Evolutionary conservation across 2,113 vertebrate genomes (phyloP).

Genomic region (Apteryx mantelli): DNA sequence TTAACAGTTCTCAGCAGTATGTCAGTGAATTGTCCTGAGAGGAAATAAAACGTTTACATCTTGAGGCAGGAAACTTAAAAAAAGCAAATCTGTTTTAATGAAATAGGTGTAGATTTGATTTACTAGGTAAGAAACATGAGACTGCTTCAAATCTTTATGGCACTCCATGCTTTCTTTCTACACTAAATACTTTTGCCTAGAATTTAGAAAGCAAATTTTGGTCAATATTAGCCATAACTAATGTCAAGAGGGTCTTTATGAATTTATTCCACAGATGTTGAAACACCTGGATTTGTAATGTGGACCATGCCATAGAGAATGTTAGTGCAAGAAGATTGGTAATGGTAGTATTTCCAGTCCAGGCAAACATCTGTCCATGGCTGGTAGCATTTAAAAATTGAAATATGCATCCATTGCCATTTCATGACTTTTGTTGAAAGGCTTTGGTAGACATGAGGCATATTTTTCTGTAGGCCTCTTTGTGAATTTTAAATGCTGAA

Average conservation of each 20-base stretch:
- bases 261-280: neutral
- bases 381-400: neutral
- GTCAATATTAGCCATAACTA: neutral
- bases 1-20: neutral
- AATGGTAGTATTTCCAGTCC: neutral
- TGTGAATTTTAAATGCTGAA: neutral
- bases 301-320: neutral
- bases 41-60: conserved; percentile 31
- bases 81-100: neutral
- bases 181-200: conserved; percentile 7
- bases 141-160: neutral
- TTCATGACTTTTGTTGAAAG: neutral
- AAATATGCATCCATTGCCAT: neutral
- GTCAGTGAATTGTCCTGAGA: neutral
- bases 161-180: neutral
- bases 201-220: conserved; percentile 14
- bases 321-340: neutral
- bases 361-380: neutral
- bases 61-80: conserved; percentile 14
- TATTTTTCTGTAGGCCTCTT: neutral
- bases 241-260: neutral
- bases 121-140: neutral
- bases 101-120: conserved; percentile 17
- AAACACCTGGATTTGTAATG: neutral
- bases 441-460: neutral